Evolutionary conservation across 2,113 vertebrate species (phyloP).

Genomic region (Pseudorectes ferrugineus): DNA sequence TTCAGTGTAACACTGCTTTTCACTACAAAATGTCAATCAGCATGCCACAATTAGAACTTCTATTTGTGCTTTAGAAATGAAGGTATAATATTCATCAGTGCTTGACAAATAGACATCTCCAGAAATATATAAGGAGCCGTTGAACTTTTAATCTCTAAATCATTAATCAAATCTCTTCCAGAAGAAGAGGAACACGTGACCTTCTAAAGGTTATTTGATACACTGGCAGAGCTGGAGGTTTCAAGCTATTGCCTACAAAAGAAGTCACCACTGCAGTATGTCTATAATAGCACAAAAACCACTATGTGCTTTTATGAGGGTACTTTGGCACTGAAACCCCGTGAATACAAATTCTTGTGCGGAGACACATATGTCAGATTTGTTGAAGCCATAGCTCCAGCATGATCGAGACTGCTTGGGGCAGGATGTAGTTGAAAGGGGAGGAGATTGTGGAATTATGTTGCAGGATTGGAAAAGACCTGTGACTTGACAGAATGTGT

Average conservation of each 20-base stretch:
- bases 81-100: background rate
- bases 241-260: background rate
- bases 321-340: background rate
- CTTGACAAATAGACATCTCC: background rate
- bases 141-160: background rate
- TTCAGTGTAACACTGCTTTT: background rate
- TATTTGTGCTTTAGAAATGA: background rate
- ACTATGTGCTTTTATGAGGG: background rate
- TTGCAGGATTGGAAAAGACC: background rate
- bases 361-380: background rate
- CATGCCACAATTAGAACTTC: background rate
- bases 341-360: background rate
- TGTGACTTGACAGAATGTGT: background rate
- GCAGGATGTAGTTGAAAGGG: background rate
- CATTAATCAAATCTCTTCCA: background rate
- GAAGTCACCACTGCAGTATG: background rate
- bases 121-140: background rate
- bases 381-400: background rate
- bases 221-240: background rate
- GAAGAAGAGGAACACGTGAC: background rate
- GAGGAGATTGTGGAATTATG: background rate
- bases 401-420: background rate
- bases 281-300: background rate
- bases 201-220: background rate
- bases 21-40: background rate